These are phyloP conservation scores for Watsonalla binaria DNA, from an alignment of 2,888 invertebrate genomes.

Conservation along the genomic window DNA sequence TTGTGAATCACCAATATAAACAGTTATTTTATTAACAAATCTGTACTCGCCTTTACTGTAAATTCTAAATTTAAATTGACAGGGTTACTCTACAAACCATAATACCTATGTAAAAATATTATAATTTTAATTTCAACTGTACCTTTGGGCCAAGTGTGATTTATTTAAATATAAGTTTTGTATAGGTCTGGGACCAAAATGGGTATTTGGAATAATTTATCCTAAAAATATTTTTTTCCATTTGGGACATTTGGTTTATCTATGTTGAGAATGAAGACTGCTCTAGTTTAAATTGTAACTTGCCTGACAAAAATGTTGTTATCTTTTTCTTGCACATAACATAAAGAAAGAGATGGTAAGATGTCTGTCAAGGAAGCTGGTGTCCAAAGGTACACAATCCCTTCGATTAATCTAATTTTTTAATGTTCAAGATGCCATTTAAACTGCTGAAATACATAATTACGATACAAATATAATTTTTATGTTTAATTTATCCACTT, in stretches of 20 bases:
- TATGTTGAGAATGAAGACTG: constrained; percentile 29
- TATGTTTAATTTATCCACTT: not conserved
- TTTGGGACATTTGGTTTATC: constrained; percentile 9
- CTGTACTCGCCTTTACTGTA: not conserved
- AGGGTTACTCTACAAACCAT: constrained; percentile 32
- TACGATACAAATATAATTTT: not conserved
- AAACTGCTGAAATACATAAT: not conserved
- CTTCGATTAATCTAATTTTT: not conserved
- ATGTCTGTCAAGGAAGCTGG: constrained; percentile 11
- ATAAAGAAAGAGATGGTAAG: not conserved
- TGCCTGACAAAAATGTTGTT: constrained; percentile 13
- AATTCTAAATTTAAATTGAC: constrained; percentile 41
- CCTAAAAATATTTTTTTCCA: constrained; percentile 11
- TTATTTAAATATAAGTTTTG: not conserved
- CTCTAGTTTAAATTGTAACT: constrained; percentile 10
- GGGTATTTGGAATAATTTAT: constrained; percentile 20
- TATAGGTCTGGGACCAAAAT: constrained; percentile 22
- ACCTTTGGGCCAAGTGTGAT: constrained; percentile 9
- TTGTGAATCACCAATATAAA: not conserved
- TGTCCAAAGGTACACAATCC: constrained; percentile 7
- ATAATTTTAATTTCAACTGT: constrained; percentile 2
- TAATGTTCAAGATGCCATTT: not conserved
- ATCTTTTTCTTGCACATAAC: constrained; percentile 1
- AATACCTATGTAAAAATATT: not conserved
- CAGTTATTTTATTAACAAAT: not conserved